Conservation (phyloP, 2,797 vertebrate genomes). For the Bufotes viridis region DNA sequence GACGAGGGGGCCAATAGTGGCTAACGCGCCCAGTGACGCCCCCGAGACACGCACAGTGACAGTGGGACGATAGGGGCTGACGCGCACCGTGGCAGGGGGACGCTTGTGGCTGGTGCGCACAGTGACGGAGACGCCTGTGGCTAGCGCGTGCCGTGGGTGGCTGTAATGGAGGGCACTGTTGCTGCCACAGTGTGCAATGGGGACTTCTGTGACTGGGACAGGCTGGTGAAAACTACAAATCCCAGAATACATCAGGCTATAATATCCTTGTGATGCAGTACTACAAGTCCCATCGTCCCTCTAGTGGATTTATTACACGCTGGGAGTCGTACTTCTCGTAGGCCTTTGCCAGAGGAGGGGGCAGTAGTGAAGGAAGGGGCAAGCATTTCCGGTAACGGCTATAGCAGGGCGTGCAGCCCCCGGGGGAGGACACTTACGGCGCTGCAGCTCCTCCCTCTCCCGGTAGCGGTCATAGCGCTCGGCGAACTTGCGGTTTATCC, state of each 20-base stretch:
- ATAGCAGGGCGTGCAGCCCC: too few relatives aligned
- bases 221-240: background rate
- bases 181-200: background rate
- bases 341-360: too few relatives aligned
- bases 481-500: slow-evolving; percentile 85
- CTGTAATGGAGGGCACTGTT: background rate
- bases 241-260: background rate
- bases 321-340: background rate
- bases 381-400: too few relatives aligned
- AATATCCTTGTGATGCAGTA: background rate
- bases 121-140: too few relatives aligned
- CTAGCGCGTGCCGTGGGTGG: too few relatives aligned
- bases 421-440: slow-evolving; percentile 77
- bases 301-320: background rate
- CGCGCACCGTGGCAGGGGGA: too few relatives aligned
- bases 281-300: background rate
- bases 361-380: too few relatives aligned
- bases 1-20: too few relatives aligned
- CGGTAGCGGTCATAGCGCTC: slow-evolving; percentile 85
- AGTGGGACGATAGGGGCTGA: too few relatives aligned
- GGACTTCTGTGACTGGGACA: background rate
- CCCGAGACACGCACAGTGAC: too few relatives aligned
- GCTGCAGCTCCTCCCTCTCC: slow-evolving; percentile 89
- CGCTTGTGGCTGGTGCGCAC: background rate
- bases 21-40: too few relatives aligned